Base-by-base conservation (phyloP, 1,140 invertebrate genomes). In the Neodiprion fabricii region DNA sequence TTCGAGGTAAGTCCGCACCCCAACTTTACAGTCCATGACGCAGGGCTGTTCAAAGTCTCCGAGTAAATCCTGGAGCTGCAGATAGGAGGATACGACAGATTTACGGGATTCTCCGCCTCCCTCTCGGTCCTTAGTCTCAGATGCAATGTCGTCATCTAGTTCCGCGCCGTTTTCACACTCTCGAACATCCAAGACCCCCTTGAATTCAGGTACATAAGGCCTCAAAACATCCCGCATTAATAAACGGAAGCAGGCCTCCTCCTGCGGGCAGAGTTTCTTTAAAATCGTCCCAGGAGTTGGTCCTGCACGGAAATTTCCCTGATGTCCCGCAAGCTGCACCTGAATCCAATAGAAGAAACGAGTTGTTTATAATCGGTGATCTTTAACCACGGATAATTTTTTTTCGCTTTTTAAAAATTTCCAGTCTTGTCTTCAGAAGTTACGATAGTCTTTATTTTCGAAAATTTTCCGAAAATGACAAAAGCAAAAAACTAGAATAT, bases 1-100 rank as follows among this genome's bases (percentile, higher is more conserved):
- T 88, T 98, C 97, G 70, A 98, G 89, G 86, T 98, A 99, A 0
- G 97, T 98, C 77, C 97, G 90, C 1, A 97, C 95, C 47, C 97
- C 97, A 78, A 99, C 94, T 88, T 99, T 99, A 86, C 97, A 97
- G 86, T 99, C 97, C 97, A 99, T 98, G 0, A 99, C 96, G 82
- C 95, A 98, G 0, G 97, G 96, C 70, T 95, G 92, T 75, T 94
- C 92, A 86, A 98, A 99, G 78, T 96, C 95, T 71, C 95, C 95
- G 21, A 99, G 88, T 66, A 99, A 89, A 89, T 99, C 97, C 91
- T 99, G 95, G 50, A 98, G 88, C 87, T 98, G 96, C 53, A 98
- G 90, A 85, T 96, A 98, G 67, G 90, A 79, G 5, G 78, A 77
- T 9, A 84, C 77, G 61, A 79, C 72, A 5, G 78, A 76, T 48